These are phyloP conservation scores for Nixonia krombeini DNA, from an alignment of 1,140 invertebrate species.

Conservation along the genomic window DNA sequence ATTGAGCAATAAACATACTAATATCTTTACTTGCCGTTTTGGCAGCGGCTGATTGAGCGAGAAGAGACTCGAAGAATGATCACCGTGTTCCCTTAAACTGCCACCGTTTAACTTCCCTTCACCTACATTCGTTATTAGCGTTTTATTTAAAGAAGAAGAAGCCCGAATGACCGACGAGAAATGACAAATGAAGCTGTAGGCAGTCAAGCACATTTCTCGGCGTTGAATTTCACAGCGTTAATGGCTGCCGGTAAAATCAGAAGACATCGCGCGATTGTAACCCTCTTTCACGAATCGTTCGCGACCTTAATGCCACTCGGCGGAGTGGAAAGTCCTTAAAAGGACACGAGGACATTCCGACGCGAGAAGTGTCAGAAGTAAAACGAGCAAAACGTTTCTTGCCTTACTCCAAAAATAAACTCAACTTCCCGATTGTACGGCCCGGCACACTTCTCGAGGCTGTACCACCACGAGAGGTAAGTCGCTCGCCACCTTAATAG, in stretches of 20 bases:
- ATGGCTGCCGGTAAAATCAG: constrained; percentile 2
- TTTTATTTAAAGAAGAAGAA: too few relatives aligned
- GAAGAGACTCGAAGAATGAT: too few relatives aligned
- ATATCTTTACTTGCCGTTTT: not conserved
- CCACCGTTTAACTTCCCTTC: too few relatives aligned
- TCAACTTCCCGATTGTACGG: constrained; percentile 19
- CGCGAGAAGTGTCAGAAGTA: constrained; percentile 19
- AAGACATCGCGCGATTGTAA: constrained; percentile 3
- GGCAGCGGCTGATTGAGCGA: not conserved
- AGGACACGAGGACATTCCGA: constrained; percentile 24
- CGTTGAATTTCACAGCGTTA: not conserved
- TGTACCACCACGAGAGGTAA: constrained; percentile 27
- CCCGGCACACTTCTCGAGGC: constrained; percentile 16
- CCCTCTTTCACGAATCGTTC: constrained; percentile 15
- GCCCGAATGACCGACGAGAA: too few relatives aligned
- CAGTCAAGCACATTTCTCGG: not conserved
- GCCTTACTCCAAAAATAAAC: constrained; percentile 33
- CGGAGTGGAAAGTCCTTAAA: constrained; percentile 36
- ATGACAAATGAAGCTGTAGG: not conserved
- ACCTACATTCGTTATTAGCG: too few relatives aligned
- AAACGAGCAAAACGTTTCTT: constrained; percentile 19
- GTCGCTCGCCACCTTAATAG: constrained; percentile 6
- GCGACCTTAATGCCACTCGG: constrained; percentile 24
- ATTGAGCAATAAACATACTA: constrained; percentile 9
- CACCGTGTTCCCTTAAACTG: too few relatives aligned